Base-by-base conservation (phyloP, 2,888 invertebrate species). In the Euplexia lucipara region DNA sequence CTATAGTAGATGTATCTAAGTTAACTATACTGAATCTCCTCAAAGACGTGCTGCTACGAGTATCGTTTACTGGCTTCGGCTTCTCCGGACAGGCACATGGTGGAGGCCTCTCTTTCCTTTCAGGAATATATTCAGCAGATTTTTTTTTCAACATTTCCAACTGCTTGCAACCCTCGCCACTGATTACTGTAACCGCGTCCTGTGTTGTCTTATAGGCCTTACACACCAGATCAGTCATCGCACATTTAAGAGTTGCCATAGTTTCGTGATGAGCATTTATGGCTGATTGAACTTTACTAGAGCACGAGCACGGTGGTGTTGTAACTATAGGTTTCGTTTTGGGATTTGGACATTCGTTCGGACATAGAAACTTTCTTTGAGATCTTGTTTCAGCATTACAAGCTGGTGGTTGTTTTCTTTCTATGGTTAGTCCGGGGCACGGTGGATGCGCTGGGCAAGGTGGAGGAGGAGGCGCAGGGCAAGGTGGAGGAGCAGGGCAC, bases 171-270 rank as follows among this genome's bases (percentile, higher is more conserved):
- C 88, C 88, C 54, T 90, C 88, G 0, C 70, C 68, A 49, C 78
- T 77, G 58, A 91, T 80, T 9, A 85, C 47, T 2, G 82, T 79
- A 1, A 89, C 84, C 10, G 88, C 86, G 10, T 90, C 88, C 70
- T 88, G 87, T 0, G 91, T 88, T 41, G 80, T 83, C 6, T 73
- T 78, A 58, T 83, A 88, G 2, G 87, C 82, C 69, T 86, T 89
- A 3, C 79, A 84, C 2, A 89, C 72, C 22, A 91, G 81, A 63
- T 87, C 88, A 79, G 88, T 83, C 66, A 90, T 83, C 3, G 89
- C 88, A 34, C 69, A 63, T 80, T 86, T 89, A 7, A 92, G 82
- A 0, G 84, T 86, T 6, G 79, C 67, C 41, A 91, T 66, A 0
- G 90, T 83, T 75, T 86, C 75, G 20, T 67, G 72, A 58, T 88